A percentile compares a stretch with the other conserved stretches of the same genome.
Evolutionary conservation across 2,113 vertebrate species (phyloP).

Genomic region (Calidris pugnax): DNA sequence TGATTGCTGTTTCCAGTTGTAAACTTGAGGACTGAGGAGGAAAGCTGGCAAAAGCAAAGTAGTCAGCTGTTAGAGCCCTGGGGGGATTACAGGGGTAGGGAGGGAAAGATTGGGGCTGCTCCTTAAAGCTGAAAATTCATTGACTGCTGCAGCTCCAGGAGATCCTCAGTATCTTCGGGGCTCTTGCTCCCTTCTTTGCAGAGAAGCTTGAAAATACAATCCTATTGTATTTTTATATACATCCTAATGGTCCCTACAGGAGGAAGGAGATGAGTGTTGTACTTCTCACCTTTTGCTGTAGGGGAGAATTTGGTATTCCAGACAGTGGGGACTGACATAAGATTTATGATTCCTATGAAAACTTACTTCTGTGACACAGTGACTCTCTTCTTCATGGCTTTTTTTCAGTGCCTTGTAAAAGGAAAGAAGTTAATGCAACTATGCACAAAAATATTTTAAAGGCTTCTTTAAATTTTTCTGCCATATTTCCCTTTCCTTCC

Average conservation of each 20-base stretch:
- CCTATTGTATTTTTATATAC: not conserved
- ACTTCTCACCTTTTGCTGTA: not conserved
- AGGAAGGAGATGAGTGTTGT: not conserved
- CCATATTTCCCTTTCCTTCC: not conserved
- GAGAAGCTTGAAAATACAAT: not conserved
- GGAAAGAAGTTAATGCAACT: not conserved
- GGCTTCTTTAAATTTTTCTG: not conserved
- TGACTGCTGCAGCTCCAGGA: not conserved
- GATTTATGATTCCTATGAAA: not conserved
- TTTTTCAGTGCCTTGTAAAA: not conserved
- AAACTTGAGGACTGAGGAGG: not conserved
- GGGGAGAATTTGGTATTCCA: not conserved
- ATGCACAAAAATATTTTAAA: not conserved
- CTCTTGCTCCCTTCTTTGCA: not conserved
- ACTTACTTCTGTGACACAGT: not conserved
- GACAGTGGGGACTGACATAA: not conserved
- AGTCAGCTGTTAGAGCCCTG: not conserved
- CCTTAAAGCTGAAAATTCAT: not conserved
- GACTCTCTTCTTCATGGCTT: not conserved
- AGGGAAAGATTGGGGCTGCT: not conserved
- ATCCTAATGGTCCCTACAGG: not conserved
- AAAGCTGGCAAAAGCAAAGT: not conserved
- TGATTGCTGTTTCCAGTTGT: not conserved
- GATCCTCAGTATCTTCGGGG: not conserved
- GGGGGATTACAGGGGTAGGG: not conserved